phyloP scores from a whole-genome alignment of 2,888 invertebrate species.

The Diabrotica balteata region DNA sequence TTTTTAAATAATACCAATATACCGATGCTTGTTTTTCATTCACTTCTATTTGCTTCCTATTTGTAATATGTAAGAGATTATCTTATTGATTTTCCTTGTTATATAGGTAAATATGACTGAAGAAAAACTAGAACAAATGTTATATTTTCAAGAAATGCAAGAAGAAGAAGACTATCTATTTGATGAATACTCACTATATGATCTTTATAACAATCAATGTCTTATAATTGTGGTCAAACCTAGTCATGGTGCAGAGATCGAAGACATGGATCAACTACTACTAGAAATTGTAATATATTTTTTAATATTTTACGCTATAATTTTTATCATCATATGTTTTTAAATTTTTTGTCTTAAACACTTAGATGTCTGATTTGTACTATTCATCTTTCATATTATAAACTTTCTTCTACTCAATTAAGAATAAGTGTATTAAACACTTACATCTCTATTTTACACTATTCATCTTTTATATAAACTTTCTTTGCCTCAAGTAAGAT shows the following conservation, averaged over 20 bases:
- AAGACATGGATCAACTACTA: slow-evolving; percentile 4
- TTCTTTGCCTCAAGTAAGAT: too few species aligned
- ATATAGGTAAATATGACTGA: slow-evolving; percentile 44
- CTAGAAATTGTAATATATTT: slow-evolving; percentile 7
- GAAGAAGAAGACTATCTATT: slow-evolving; percentile 32
- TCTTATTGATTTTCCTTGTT: too few species aligned
- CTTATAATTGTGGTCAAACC: slow-evolving; percentile 41
- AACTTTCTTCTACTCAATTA: too few species aligned
- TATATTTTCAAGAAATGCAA: slow-evolving; percentile 48
- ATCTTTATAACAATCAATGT: slow-evolving; percentile 33
- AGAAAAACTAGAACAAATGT: slow-evolving; percentile 51
- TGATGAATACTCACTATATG: slow-evolving; percentile 25
- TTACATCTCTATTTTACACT: too few species aligned
- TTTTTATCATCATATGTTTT: not conserved
- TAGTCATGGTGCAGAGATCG: slow-evolving; percentile 21
- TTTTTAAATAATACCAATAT: too few species aligned
- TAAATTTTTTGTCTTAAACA: slow-evolving; percentile 31
- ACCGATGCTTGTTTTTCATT: too few species aligned
- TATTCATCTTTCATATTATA: too few species aligned
- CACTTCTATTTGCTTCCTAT: too few species aligned
- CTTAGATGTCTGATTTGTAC: too few species aligned
- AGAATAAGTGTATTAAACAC: too few species aligned
- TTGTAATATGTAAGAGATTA: too few species aligned
- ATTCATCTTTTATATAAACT: too few species aligned
- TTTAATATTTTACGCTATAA: not conserved